These are phyloP conservation scores for Panthera leo DNA, from an alignment of 2,113 vertebrate genomes.

Conservation along the genomic window DNA sequence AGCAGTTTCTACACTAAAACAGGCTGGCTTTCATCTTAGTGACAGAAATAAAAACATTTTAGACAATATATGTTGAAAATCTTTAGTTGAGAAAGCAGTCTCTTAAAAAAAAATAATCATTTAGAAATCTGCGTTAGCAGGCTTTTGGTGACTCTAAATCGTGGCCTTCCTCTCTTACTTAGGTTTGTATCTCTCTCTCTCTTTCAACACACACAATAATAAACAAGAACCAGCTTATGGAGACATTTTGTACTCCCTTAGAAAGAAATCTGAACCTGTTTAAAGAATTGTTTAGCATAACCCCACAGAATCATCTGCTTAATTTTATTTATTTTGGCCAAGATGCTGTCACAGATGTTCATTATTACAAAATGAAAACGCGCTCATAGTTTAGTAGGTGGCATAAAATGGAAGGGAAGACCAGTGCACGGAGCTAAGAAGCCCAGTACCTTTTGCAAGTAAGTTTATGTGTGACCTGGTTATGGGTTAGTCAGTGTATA, in stretches of 20 bases:
- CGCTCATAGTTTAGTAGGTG: neutral
- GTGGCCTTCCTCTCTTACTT: neutral
- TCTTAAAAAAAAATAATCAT: neutral
- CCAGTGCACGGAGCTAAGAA: neutral
- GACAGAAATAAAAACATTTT: neutral
- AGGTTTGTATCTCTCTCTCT: neutral
- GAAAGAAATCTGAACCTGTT: slow-evolving; percentile 76
- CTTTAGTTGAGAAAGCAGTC: neutral
- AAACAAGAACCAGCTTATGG: slow-evolving; percentile 51
- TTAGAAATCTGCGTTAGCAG: neutral
- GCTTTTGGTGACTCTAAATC: neutral
- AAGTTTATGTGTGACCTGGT: slow-evolving; percentile 32
- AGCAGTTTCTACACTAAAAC: neutral
- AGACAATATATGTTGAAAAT: neutral
- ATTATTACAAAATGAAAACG: slow-evolving; percentile 76
- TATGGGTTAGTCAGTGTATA: neutral
- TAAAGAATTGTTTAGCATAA: slow-evolving; percentile 80
- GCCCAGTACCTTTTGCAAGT: neutral
- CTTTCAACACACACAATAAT: neutral
- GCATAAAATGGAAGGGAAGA: neutral
- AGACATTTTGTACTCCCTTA: slow-evolving; percentile 63
- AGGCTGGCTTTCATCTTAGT: neutral
- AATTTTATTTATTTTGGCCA: slow-evolving; percentile 82
- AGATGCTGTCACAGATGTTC: slow-evolving; percentile 80
- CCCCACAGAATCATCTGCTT: slow-evolving; percentile 78